A percentile compares a stretch with the other conserved stretches of the same genome.
Conservation (phyloP, 2,888 invertebrate genomes). For the Oligia strigilis region DNA sequence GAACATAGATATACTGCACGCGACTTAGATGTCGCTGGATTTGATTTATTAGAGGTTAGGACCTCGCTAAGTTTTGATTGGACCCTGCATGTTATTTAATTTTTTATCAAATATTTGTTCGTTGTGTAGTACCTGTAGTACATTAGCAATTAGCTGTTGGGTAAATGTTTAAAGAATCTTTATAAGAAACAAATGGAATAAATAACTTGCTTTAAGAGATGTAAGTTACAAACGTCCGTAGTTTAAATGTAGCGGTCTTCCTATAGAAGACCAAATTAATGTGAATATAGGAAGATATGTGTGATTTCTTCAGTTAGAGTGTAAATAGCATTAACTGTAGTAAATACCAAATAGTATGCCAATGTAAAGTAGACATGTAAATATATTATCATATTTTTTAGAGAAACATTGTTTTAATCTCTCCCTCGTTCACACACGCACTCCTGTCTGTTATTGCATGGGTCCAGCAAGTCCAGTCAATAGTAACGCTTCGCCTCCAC, state of each 20-base stretch:
- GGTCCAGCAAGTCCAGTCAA: too few relatives aligned
- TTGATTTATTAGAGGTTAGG: neutral
- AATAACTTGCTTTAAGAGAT: conserved; percentile 1
- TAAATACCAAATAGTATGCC: conserved; percentile 41
- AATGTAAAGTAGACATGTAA: conserved; percentile 43
- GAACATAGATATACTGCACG: conserved; percentile 83
- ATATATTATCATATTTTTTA: conserved; percentile 31
- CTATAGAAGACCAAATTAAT: neutral
- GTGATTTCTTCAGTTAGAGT: conserved; percentile 47
- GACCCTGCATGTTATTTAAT: neutral
- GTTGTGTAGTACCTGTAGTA: neutral
- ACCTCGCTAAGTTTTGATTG: neutral
- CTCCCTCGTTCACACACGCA: neutral
- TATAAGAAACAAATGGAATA: neutral
- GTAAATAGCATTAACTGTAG: conserved; percentile 44
- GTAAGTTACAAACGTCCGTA: neutral
- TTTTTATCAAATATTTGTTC: neutral
- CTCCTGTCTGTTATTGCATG: too few relatives aligned
- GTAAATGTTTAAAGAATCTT: neutral
- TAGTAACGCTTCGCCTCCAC: neutral
- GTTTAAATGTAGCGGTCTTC: neutral
- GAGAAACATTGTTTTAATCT: neutral
- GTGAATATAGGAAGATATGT: conserved; percentile 3
- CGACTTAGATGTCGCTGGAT: conserved; percentile 54
- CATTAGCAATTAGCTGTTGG: neutral